Evolutionary conservation across 2,888 invertebrate species (phyloP), one percentile per base, ranked within the genome.

Genomic region (Latrodectus elegans): DNA sequence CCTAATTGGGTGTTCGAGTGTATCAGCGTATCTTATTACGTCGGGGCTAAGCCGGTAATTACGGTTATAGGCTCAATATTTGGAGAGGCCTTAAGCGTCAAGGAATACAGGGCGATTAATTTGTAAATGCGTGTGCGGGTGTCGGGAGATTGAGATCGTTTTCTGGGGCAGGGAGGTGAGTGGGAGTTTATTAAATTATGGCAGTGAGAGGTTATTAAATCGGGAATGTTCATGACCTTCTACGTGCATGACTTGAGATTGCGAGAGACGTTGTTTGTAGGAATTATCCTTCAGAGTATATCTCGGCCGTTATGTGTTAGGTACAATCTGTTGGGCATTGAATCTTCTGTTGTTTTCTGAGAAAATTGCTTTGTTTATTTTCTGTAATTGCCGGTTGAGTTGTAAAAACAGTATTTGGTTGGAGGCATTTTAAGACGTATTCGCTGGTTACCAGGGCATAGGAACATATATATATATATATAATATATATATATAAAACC

Each of bases 1-100:
- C 79, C 86, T 86, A 86, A 86, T 86, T 86, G 86, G 86, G 86
- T 86, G 86, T 86, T 75, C 86, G 72, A 38, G 80, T 55, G 80
- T 75, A 86, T 81, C 81, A 86, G 53, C 53, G 78, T 72, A 65
- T 80, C 76, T 86, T 80, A 81, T 86, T 86, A 81, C 65, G 73
- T 71, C 67, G 22, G 73, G 70, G 38, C 77, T 26, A 70, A 70
- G 77, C 64, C 67, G 79, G 73, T 78, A 84, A 79, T 84, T 84
- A 79, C 84, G 79, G 72, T 77, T 81, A 82, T 67, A 81, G 81
- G 76, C 67, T 75, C 53, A 87, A 87, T 87, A 82, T 87, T 87
- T 87, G 81, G 53, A 81, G 77, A 83, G 22, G 51, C 49, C 51
- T 51, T 68, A 17, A 11, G 22, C 22, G 52, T 49, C 49, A 26